phyloP scores from a whole-genome alignment of 2,888 invertebrate genomes.

The Andrena bicolor region DNA sequence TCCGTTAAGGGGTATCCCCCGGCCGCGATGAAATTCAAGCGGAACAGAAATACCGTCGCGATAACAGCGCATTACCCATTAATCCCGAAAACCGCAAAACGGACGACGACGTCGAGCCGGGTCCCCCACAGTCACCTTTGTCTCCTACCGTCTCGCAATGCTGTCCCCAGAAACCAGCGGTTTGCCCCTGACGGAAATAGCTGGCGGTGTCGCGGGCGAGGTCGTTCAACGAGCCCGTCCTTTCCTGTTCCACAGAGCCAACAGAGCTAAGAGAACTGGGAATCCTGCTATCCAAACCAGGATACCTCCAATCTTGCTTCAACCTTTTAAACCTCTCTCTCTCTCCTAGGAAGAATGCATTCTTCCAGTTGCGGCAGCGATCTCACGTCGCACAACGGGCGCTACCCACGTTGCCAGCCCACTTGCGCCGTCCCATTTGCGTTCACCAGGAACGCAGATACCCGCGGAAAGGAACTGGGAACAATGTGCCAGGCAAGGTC shows the following conservation, averaged over 20 bases:
- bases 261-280: too few species aligned
- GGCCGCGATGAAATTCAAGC: constrained; percentile 15
- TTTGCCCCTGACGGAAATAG: constrained; percentile 26
- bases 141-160: constrained; percentile 4
- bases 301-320: too few species aligned
- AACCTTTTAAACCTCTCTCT: too few species aligned
- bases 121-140: not conserved
- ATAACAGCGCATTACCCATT: constrained; percentile 56
- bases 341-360: too few species aligned
- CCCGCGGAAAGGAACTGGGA: constrained; percentile 24
- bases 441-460: constrained; percentile 3
- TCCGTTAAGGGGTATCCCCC: constrained; percentile 23
- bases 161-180: constrained; percentile 18
- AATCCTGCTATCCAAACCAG: not conserved
- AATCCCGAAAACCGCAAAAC: constrained; percentile 68
- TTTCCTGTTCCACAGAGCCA: not conserved
- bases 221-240: not conserved
- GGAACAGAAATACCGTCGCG: constrained; percentile 30
- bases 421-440: not conserved
- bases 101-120: not conserved
- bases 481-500: constrained; percentile 55
- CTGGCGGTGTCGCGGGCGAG: constrained; percentile 22
- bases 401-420: not conserved
- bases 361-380: not conserved
- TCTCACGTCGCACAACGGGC: not conserved